Conservation (phyloP, 2,113 vertebrate species). For the Apeltes quadracus region DNA sequence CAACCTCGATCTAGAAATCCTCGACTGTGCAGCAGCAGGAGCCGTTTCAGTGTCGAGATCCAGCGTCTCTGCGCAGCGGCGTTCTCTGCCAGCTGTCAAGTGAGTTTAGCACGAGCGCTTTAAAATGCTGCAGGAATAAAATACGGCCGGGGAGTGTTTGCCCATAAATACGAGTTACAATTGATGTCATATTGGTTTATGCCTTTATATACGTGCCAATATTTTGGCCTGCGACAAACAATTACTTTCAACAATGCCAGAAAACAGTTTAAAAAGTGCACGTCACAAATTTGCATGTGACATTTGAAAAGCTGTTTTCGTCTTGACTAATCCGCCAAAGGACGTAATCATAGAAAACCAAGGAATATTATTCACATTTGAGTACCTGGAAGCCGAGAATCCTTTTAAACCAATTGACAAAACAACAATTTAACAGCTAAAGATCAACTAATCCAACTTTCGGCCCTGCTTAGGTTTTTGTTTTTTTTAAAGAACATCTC, state of each 20-base stretch:
- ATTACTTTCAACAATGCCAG: neutral
- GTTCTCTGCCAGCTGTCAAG: conserved; percentile 55
- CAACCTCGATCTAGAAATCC: conserved; percentile 10
- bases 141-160: conserved; percentile 39
- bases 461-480: neutral
- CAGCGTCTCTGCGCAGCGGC: conserved; percentile 44
- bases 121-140: conserved; percentile 52
- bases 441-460: neutral
- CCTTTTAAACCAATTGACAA: neutral
- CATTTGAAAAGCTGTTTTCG: neutral
- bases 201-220: neutral
- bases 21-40: conserved; percentile 19
- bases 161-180: conserved; percentile 3
- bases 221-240: neutral
- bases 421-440: neutral
- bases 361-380: neutral
- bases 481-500: neutral
- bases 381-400: neutral
- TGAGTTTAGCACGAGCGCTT: conserved; percentile 56
- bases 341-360: neutral
- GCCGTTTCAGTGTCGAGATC: conserved; percentile 11
- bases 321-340: neutral
- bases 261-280: neutral
- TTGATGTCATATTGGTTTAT: neutral
- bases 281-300: neutral